Percentiles rank a stretch among this genome's conserved stretches.
These are phyloP conservation scores for Elgonia sp. DNA, from an alignment of 2,888 invertebrate genomes.

Conservation along the genomic window DNA sequence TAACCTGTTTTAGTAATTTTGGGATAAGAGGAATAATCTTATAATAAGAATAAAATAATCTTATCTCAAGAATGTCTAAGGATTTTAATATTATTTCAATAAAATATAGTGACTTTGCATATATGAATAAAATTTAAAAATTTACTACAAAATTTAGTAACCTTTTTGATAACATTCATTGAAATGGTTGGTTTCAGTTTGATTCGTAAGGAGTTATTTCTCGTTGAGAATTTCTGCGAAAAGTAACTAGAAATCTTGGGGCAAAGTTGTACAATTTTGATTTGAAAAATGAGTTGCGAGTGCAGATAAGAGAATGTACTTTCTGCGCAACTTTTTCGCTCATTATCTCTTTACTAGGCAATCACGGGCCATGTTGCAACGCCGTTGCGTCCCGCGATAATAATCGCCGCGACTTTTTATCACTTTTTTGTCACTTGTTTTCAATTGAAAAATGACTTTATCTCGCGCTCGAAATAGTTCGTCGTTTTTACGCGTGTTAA, in stretches of 20 bases:
- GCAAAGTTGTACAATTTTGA: neutral
- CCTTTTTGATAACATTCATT: too few species aligned
- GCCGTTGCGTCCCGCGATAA: conserved; percentile 73
- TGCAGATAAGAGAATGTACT: conserved; percentile 71
- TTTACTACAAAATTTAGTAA: too few species aligned
- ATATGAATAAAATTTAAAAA: too few species aligned
- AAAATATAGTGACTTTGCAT: too few species aligned
- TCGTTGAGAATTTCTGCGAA: conserved; percentile 4
- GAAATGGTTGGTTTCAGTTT: too few species aligned
- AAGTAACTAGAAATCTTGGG: neutral
- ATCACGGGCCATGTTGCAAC: conserved; percentile 75
- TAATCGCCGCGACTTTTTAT: conserved; percentile 69
- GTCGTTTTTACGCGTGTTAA: conserved; percentile 36
- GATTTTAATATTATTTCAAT: too few species aligned
- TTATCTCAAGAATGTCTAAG: too few species aligned
- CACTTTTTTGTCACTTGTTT: conserved; percentile 70
- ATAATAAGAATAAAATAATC: too few species aligned
- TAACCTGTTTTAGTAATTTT: too few species aligned
- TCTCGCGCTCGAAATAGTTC: conserved; percentile 52
- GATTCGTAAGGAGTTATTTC: too few species aligned
- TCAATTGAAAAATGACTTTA: conserved; percentile 71
- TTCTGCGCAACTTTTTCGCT: conserved; percentile 71
- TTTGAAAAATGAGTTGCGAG: conserved; percentile 53
- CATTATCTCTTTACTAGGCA: conserved; percentile 75
- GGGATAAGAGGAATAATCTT: too few species aligned